phyloP scores from a whole-genome alignment of 2,113 vertebrate genomes.

The Chrysochloris asiatica region DNA sequence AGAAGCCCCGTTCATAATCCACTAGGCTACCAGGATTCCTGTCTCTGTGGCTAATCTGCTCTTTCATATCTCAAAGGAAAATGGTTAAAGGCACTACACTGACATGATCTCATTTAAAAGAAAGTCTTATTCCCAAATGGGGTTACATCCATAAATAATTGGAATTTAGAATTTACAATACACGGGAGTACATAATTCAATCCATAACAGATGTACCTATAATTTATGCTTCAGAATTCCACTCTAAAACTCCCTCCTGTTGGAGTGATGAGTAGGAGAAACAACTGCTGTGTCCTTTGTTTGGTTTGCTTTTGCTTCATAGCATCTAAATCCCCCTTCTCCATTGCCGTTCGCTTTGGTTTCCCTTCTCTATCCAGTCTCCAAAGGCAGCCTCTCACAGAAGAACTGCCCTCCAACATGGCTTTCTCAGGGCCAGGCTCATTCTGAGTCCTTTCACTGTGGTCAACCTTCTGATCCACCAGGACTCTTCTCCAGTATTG shows the following conservation, averaged over 20 bases:
- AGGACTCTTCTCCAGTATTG: background rate
- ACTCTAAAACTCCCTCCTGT: rapidly evolving
- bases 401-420: background rate
- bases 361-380: background rate
- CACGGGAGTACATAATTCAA: background rate
- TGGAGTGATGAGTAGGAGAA: background rate
- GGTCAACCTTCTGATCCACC: rapidly evolving
- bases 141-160: background rate
- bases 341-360: background rate
- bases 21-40: background rate
- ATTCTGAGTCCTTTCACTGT: background rate
- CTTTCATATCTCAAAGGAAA: background rate
- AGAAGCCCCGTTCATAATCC: no score
- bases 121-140: background rate
- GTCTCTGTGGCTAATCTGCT: background rate
- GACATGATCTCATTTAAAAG: background rate
- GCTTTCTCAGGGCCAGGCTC: background rate
- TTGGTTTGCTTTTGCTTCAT: background rate
- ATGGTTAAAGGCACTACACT: background rate
- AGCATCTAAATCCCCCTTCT: background rate
- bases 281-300: rapidly evolving
- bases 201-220: no score
- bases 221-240: background rate
- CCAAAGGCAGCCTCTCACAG: background rate
- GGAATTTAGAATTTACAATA: background rate